These are phyloP conservation scores for Sphaerophoria rueppellii DNA, from an alignment of 2,888 invertebrate species.

Conservation along the genomic window DNA sequence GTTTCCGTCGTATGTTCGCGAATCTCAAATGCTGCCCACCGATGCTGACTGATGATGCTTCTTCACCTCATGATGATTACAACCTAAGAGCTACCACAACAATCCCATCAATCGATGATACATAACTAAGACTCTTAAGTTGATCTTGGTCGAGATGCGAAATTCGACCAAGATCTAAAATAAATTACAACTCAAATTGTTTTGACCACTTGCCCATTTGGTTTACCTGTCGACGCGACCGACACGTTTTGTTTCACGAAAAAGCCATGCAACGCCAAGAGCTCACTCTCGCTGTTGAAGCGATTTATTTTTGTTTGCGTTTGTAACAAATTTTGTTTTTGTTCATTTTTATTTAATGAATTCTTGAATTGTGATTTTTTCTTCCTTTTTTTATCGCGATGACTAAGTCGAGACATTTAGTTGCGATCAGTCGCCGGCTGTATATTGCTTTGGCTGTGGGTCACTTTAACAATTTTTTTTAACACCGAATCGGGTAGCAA, in stretches of 20 bases:
- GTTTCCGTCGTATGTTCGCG: slow-evolving; percentile 12
- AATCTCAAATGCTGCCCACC: slow-evolving; percentile 11
- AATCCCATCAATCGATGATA: slow-evolving; percentile 62
- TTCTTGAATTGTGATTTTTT: slow-evolving; percentile 38
- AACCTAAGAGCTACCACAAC: slow-evolving; percentile 6
- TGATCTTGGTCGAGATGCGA: slow-evolving; percentile 34
- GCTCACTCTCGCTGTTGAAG: not conserved
- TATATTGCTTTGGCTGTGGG: slow-evolving; percentile 61
- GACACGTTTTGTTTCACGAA: not conserved
- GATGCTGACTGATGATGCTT: slow-evolving; percentile 26
- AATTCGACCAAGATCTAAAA: slow-evolving; percentile 47
- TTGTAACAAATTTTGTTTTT: slow-evolving; percentile 53
- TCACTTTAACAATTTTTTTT: slow-evolving; percentile 44
- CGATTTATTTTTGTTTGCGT: slow-evolving; percentile 62
- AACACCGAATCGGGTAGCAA: slow-evolving; percentile 47
- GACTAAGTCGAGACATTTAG: slow-evolving; percentile 63
- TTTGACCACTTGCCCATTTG: slow-evolving; percentile 71
- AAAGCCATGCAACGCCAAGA: no score
- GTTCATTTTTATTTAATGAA: slow-evolving; percentile 6
- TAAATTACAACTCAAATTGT: slow-evolving; percentile 69
- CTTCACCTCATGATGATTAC: slow-evolving; percentile 45
- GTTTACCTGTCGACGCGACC: slow-evolving; percentile 60
- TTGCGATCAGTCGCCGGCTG: slow-evolving; percentile 59
- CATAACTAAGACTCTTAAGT: slow-evolving; percentile 34
- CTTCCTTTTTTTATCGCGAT: slow-evolving; percentile 65